These are phyloP conservation scores for Taenioides sp. DNA, from an alignment of 2,797 vertebrate genomes.

Conservation along the genomic window DNA sequence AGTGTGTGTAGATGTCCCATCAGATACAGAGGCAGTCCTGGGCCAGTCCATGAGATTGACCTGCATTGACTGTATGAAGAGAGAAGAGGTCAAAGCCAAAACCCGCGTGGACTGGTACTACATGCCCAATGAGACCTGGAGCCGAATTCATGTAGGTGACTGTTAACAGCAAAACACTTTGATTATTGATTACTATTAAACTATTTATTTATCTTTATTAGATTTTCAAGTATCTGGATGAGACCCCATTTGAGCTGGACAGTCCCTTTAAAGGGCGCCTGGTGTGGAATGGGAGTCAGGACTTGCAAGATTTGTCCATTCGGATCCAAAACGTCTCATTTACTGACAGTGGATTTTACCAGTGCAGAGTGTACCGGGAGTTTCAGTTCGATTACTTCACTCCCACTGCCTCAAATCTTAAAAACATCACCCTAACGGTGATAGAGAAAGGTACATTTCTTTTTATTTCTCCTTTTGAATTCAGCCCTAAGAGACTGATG, in stretches of 20 bases:
- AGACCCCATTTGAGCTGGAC: accelerated
- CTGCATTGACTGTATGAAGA: constrained; percentile 93
- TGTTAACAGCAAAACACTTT: neutral
- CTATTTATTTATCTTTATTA: constrained; percentile 32
- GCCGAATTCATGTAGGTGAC: constrained; percentile 55
- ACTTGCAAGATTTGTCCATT: constrained; percentile 93
- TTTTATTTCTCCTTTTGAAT: neutral
- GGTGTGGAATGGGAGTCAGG: constrained; percentile 88
- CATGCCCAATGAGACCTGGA: constrained; percentile 26
- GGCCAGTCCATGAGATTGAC: constrained; percentile 85
- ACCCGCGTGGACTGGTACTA: constrained; percentile 91
- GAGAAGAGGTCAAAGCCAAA: constrained; percentile 86
- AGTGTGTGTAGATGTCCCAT: constrained; percentile 90
- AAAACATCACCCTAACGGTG: constrained; percentile 83
- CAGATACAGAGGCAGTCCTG: constrained; percentile 86
- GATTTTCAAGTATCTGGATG: constrained; percentile 57
- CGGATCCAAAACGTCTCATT: constrained; percentile 81
- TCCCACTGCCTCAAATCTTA: constrained; percentile 65
- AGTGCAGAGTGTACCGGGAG: constrained; percentile 82
- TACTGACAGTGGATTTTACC: constrained; percentile 86
- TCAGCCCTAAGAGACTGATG: neutral
- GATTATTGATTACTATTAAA: neutral
- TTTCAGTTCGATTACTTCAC: constrained; percentile 86
- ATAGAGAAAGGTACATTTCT: constrained; percentile 79
- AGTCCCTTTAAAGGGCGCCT: constrained; percentile 84